A percentile compares a stretch with the other conserved stretches of the same genome.
phyloP scores from a whole-genome alignment of 2,797 vertebrate genomes.

The Cossypha caffra region DNA sequence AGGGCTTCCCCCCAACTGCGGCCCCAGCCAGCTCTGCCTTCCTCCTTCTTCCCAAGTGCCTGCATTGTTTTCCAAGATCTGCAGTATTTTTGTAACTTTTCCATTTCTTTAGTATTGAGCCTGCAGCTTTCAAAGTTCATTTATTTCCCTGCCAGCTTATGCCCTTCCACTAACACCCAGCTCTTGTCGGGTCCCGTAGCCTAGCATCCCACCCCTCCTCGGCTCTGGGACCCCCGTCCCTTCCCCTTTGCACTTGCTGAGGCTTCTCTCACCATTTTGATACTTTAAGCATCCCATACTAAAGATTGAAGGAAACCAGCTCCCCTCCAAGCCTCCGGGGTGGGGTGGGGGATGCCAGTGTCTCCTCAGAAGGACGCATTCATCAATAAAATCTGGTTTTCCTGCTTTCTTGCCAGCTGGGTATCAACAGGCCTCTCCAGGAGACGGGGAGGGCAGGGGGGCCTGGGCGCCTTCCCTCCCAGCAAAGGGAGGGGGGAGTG shows the following conservation, averaged over 20 bases:
- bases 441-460: not conserved
- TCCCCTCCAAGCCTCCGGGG: not conserved
- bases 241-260: constrained; percentile 30
- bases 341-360: not conserved
- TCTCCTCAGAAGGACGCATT: not conserved
- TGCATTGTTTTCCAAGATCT: constrained; percentile 42
- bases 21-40: constrained; percentile 33
- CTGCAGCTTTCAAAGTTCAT: constrained; percentile 49
- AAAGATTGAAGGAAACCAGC: constrained; percentile 28
- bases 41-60: constrained; percentile 55
- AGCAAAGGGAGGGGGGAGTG: not conserved
- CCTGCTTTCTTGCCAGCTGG: not conserved
- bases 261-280: constrained; percentile 67
- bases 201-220: not conserved
- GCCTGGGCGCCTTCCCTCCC: not conserved
- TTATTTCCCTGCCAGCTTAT: not conserved
- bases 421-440: not conserved
- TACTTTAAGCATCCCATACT: constrained; percentile 46
- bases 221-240: not conserved
- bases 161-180: not conserved
- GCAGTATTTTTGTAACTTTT: constrained; percentile 65
- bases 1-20: fast-evolving
- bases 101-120: constrained; percentile 22
- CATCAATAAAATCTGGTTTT: constrained; percentile 52
- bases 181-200: not conserved